Conservation (phyloP, 2,888 invertebrate genomes). For the Mimas tiliae region DNA sequence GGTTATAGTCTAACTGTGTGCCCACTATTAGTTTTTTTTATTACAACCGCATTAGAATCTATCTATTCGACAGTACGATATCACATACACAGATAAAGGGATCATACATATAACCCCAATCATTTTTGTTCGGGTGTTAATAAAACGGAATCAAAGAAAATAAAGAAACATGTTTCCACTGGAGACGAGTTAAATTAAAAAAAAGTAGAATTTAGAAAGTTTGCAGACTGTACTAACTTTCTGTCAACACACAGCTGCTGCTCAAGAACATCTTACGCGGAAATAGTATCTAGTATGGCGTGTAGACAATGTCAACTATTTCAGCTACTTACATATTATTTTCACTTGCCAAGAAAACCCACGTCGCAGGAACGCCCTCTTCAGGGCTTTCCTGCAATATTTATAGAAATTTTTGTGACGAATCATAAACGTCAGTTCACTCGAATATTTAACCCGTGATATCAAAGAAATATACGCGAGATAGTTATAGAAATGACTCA, state of each 20-base stretch:
- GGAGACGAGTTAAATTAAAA: background rate
- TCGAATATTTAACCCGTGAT: slow-evolving; percentile 21
- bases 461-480: slow-evolving; percentile 18
- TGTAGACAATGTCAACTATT: slow-evolving; percentile 74
- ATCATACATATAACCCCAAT: too few relatives aligned
- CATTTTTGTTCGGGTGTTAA: too few relatives aligned
- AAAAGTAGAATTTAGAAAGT: background rate
- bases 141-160: background rate
- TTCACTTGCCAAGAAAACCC: slow-evolving; percentile 56
- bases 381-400: slow-evolving; percentile 59
- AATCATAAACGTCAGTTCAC: slow-evolving; percentile 29
- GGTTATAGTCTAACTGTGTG: too few relatives aligned
- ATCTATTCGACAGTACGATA: too few relatives aligned
- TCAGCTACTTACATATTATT: slow-evolving; percentile 58
- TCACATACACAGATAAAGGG: too few relatives aligned
- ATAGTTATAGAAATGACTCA: slow-evolving; percentile 2
- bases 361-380: slow-evolving; percentile 52
- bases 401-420: slow-evolving; percentile 46
- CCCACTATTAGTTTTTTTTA: too few relatives aligned
- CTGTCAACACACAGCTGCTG: slow-evolving; percentile 1
- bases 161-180: background rate
- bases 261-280: slow-evolving; percentile 44
- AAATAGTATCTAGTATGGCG: slow-evolving; percentile 62
- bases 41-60: too few relatives aligned
- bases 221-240: background rate